These are phyloP conservation scores for Thomomys bottae DNA, from an alignment of 2,113 vertebrate species.

Conservation along the genomic window DNA sequence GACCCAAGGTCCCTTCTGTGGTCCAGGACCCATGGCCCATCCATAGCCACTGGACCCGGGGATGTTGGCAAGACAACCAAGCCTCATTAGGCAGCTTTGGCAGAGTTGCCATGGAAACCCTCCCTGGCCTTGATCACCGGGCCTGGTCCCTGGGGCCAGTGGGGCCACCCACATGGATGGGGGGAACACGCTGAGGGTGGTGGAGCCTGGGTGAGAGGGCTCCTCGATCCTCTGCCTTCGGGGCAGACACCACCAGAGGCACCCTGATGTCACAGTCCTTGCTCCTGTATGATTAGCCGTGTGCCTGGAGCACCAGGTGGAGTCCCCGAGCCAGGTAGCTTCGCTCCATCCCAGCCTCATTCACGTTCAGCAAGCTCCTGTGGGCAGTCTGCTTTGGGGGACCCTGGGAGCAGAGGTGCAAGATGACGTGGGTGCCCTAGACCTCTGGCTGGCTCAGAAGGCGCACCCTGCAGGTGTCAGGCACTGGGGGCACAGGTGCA, in stretches of 20 bases:
- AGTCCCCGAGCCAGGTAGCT: not conserved
- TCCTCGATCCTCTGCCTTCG: not conserved
- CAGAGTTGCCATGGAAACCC: not conserved
- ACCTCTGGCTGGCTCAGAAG: not conserved
- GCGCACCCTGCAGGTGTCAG: not conserved
- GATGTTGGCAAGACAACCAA: accelerated
- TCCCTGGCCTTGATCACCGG: not conserved
- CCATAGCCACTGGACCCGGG: not conserved
- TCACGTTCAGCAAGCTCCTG: accelerated
- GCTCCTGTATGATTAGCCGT: accelerated
- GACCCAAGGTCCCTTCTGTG: too few relatives aligned
- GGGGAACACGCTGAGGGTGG: not conserved
- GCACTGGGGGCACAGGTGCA: not conserved
- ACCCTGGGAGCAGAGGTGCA: accelerated
- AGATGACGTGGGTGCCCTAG: not conserved
- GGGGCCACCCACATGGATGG: not conserved
- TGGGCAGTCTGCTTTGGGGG: not conserved
- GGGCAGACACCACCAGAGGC: not conserved
- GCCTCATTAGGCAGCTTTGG: too few relatives aligned
- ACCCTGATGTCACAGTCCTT: accelerated
- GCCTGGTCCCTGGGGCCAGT: not conserved
- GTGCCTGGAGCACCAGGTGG: accelerated
- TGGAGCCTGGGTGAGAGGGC: not conserved
- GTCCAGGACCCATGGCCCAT: not conserved
- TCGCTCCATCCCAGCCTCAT: accelerated